Percentiles rank a stretch among this genome's conserved stretches.
Conservation (phyloP, 2,797 vertebrate genomes). For the Coranthus polyacanthus region DNA sequence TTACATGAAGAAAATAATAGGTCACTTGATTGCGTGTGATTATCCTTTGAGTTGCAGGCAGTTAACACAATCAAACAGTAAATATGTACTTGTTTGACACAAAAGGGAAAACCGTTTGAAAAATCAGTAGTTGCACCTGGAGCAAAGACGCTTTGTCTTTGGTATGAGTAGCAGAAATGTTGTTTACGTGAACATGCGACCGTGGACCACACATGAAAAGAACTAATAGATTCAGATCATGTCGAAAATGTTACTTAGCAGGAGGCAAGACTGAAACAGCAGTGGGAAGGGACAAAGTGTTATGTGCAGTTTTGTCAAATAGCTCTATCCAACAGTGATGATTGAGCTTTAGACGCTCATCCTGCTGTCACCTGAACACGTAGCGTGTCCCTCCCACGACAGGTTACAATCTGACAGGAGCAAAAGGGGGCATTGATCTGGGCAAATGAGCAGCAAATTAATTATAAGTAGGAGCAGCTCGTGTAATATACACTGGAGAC, state of each 20-base stretch:
- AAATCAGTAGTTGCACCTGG: background rate
- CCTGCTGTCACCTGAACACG: conserved; percentile 22
- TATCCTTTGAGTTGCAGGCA: conserved; percentile 24
- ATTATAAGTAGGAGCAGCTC: conserved; percentile 68
- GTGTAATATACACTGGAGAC: conserved; percentile 71
- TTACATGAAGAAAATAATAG: conserved; percentile 36
- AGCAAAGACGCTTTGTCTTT: background rate
- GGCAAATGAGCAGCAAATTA: conserved; percentile 79
- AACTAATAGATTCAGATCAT: conserved; percentile 15
- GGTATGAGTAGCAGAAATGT: background rate
- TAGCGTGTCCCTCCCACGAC: conserved; percentile 25
- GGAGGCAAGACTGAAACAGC: conserved; percentile 8
- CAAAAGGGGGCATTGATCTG: conserved; percentile 71
- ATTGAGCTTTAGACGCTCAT: conserved; percentile 11
- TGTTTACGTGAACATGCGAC: background rate
- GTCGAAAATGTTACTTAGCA: background rate
- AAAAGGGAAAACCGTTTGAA: background rate
- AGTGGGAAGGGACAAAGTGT: background rate
- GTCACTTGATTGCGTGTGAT: conserved; percentile 36
- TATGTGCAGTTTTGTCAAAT: conserved; percentile 12
- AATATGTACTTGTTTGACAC: background rate
- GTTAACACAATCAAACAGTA: conserved; percentile 9
- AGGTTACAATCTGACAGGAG: conserved; percentile 49
- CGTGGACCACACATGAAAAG: conserved; percentile 1
- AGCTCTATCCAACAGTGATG: background rate